Conservation (phyloP, 2,113 vertebrate species). For the Cebidichthys violaceus region DNA sequence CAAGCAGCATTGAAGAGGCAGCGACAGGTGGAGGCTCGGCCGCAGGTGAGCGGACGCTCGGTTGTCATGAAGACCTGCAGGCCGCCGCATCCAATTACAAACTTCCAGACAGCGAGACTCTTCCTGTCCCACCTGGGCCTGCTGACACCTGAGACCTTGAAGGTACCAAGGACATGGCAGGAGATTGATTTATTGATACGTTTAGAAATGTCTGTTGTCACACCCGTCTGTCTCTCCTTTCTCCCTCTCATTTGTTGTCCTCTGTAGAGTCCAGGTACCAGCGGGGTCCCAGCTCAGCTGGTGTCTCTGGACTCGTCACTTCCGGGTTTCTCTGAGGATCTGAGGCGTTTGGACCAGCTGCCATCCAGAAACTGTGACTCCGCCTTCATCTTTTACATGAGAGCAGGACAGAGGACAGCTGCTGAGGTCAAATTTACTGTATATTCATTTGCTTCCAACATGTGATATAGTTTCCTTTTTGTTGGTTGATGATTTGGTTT, state of each 20-base stretch:
- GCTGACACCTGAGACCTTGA: conserved; percentile 80
- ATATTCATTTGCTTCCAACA: no score
- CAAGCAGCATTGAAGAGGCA: neutral
- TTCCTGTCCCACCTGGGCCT: conserved; percentile 96
- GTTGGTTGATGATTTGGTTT: no score
- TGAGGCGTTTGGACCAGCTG: conserved; percentile 90
- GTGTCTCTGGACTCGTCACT: conserved; percentile 91
- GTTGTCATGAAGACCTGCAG: neutral
- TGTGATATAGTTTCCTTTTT: no score
- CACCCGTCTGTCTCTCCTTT: neutral
- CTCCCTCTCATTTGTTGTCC: neutral
- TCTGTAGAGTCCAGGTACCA: conserved; percentile 85
- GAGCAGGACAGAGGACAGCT: conserved; percentile 91
- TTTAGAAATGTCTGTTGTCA: neutral
- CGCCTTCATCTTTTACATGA: conserved; percentile 95
- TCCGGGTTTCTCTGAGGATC: conserved; percentile 92
- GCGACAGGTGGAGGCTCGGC: neutral
- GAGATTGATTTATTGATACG: neutral
- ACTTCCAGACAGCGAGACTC: neutral
- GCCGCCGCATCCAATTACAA: neutral
- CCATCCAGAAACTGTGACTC: conserved; percentile 92
- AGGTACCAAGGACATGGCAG: conserved; percentile 23
- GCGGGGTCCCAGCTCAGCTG: conserved; percentile 90
- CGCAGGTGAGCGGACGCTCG: neutral
- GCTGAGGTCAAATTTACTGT: conserved; percentile 74